Conservation (phyloP, 2,113 vertebrate species). For the Brevimyrus niger region DNA sequence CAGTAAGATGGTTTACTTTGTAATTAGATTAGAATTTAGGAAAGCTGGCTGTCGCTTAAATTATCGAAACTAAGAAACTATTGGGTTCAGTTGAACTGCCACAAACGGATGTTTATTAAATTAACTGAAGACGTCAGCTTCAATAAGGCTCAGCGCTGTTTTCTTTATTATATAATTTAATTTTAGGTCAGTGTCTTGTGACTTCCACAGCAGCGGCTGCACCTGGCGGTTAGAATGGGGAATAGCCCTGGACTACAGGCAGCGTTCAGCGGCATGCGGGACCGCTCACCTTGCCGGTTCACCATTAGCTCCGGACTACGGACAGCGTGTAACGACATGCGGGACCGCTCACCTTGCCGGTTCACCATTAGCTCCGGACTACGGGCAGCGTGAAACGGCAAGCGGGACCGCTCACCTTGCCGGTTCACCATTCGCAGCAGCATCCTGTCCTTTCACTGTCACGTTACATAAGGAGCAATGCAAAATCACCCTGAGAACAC, state of each 20-base stretch:
- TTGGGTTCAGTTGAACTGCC: not conserved
- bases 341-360: not conserved
- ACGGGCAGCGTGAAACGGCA: not conserved
- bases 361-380: not conserved
- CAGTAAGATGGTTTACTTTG: not conserved
- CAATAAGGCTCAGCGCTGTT: not conserved
- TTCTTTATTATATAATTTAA: conserved; percentile 7
- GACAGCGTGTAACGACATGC: not conserved
- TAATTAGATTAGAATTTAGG: not conserved
- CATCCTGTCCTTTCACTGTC: not conserved
- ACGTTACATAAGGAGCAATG: not conserved
- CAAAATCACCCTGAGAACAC: not conserved
- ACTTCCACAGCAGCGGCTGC: not conserved
- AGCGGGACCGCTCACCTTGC: not conserved
- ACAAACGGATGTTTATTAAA: not conserved
- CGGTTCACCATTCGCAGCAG: not conserved
- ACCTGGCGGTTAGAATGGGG: not conserved
- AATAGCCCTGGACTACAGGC: not conserved
- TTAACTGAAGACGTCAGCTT: not conserved
- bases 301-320: not conserved
- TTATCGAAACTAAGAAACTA: not conserved
- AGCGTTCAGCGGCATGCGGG: not conserved
- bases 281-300: not conserved
- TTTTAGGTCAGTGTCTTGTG: not conserved
- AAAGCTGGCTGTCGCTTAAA: not conserved